Conservation (phyloP, 2,888 invertebrate genomes). For the Chironomus riparius region DNA sequence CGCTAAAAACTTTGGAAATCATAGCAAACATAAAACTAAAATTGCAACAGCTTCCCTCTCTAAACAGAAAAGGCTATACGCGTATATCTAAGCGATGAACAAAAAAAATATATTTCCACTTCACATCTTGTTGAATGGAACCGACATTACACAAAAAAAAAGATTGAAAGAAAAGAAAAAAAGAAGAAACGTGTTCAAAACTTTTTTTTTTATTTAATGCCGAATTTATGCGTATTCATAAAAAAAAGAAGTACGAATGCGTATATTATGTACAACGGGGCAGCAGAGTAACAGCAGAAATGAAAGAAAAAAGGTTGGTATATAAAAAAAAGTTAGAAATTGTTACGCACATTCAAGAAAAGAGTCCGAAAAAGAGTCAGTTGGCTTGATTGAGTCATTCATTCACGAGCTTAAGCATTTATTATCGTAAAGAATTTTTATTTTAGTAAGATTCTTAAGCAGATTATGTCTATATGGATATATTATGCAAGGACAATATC, state of each 20-base stretch:
- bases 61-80: too few species aligned
- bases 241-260: slow-evolving; percentile 10
- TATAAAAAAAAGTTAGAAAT: not conserved
- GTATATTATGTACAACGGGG: slow-evolving; percentile 1
- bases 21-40: too few species aligned
- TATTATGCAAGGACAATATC: too few species aligned
- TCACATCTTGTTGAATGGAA: too few species aligned
- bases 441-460: too few species aligned
- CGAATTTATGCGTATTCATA: slow-evolving; percentile 5
- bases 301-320: not conserved
- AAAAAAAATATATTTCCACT: too few species aligned
- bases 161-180: not conserved
- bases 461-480: too few species aligned
- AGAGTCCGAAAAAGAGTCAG: not conserved
- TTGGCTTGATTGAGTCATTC: not conserved
- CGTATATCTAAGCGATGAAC: too few species aligned
- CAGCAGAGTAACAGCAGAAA: not conserved
- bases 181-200: not conserved
- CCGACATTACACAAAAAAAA: not conserved
- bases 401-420: too few species aligned
- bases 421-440: too few species aligned
- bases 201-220: not conserved
- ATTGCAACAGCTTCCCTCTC: too few species aligned
- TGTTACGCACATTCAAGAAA: not conserved
- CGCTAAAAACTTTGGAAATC: too few species aligned